Base-by-base conservation (phyloP, 2,797 vertebrate species). In the Hylomyscus alleni region DNA sequence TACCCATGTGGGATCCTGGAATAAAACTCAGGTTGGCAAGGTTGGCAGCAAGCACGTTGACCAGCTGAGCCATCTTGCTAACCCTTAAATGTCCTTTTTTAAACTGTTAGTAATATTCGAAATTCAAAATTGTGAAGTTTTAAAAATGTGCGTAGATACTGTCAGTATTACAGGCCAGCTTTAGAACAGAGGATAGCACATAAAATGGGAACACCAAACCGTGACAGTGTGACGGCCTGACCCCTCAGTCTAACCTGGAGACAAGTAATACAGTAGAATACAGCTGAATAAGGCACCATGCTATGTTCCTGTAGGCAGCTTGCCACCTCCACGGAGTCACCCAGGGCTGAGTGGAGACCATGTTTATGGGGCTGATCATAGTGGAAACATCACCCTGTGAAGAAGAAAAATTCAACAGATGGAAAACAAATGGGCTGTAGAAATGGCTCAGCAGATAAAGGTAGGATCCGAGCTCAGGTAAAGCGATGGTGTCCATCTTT, bases 51-150 rank as follows among this genome's bases (percentile, higher is more conserved):
- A 65, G 15, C 40, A 44, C 82, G 15, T 22, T 47, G 47, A 65
- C 60, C 29, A 22, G 40, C 60, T 50, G 44, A 65, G 40, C 40
- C 29, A 34, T 22, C 82, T 47, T 10, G 15, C 17, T 11, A 65
- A 34, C 60, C 60, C 19, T 10, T 34, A 31, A 62, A 78, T 50
- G 19, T 81, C 44, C 89, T 94, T 96, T 96, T 96, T 50, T 67
- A 91, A 93, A 94, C 20, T 89, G 34, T 34, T 88, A 22, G 87
- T 91, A 47, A 58, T 89, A 83, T 15, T 15, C 5, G 72, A 52
- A 31, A 94, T 91, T 78, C 20, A 93, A 91, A 93, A 37, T 44
- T 90, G 6, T 80, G 14, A 75, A 85, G 6, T 60, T 62, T 90
- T 94, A 47, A 85, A 90, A 40, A 90, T 44, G n/a, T 60, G 77